Evolutionary conservation across 2,797 vertebrate genomes (phyloP).

Genomic region (Florisuga fusca): DNA sequence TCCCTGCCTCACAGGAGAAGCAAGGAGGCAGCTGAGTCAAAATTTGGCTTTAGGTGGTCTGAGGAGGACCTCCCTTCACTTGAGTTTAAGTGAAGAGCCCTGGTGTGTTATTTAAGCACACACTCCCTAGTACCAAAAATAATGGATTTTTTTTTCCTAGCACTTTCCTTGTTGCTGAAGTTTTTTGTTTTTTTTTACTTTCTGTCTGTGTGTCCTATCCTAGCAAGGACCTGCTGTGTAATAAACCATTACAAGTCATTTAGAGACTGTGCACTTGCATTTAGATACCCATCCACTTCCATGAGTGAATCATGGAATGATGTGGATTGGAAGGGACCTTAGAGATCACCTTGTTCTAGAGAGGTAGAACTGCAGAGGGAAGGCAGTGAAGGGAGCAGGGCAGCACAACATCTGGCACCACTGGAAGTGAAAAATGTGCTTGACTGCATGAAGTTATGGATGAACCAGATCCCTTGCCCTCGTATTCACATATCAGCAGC

Average conservation of each 20-base stretch:
- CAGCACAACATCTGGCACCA: background rate
- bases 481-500: background rate
- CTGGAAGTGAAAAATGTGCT: background rate
- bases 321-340: no score
- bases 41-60: background rate
- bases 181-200: background rate
- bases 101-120: background rate
- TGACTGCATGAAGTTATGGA: background rate
- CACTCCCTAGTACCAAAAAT: background rate
- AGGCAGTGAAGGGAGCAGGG: background rate
- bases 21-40: background rate
- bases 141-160: background rate
- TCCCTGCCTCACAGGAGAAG: background rate
- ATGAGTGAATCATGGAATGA: no score
- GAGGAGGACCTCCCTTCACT: background rate
- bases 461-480: background rate
- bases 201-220: background rate
- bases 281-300: no score
- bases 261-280: background rate
- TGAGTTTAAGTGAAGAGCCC: background rate
- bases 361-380: background rate
- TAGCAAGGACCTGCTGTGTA: accelerated
- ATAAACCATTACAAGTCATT: no score
- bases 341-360: no score
- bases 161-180: background rate